Base-by-base conservation (phyloP, 2,797 vertebrate species). In the Helostoma temminkii region DNA sequence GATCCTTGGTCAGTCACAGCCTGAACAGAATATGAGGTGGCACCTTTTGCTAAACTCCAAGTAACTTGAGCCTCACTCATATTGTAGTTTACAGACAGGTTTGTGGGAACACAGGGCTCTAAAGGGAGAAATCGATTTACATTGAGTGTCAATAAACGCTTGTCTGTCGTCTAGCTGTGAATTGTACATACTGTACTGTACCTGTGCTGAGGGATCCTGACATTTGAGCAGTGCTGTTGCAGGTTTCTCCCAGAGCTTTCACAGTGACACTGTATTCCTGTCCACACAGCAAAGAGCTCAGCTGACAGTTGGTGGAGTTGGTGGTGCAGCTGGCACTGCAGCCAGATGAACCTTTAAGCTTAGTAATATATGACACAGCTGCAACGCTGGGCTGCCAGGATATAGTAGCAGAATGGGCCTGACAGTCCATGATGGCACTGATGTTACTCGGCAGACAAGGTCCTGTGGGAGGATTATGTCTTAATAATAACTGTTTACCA, bases 371-470 rank as follows among this genome's bases (percentile, higher is more conserved):
- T 30, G 50, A 82, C 12, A 6, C 2, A 9, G 89, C 87, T 49
- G 89, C 93, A 25, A 26, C 3, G 1, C 80, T 66, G 10, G 78
- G 76, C 39, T 82, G 81, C 94, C 94, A 95, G 46, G 83, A 90
- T 5, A 92, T 18, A 1, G 53, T 71, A 1, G 80, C 74, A 22
- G 75, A 67, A 18, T 49, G 41, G 3, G 32, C 70, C 28, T 81
- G 71, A 11, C 93, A 94, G 76, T 91, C 78, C 39, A 89, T 25
- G 2, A 68, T 19, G 19, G 89, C 85, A 32, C 57, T 11, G 2
- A 93, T 87, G 46, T 46, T 47, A 42, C 58, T 76, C 0, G 81
- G 71, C 47, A 32, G n/a, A 65, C 93, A 94, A 18, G 92, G 92
- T 21, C 26, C 93, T 94, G 74, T 28, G 12, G 46, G 24, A 68